Evolutionary conservation across 1,140 invertebrate genomes (phyloP).

Genomic region (Nixonia krombeini): DNA sequence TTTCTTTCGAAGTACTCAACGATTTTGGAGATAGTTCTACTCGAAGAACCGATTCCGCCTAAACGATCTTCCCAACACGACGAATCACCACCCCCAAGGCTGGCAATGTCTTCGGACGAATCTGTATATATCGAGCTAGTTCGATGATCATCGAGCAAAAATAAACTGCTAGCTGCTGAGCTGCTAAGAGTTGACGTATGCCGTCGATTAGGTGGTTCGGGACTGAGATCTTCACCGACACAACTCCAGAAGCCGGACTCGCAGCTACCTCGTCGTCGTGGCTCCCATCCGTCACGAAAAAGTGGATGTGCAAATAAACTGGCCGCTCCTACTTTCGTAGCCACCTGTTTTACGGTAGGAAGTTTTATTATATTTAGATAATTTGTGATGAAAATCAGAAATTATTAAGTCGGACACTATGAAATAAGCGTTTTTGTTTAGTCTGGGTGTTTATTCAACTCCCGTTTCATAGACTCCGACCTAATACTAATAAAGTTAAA

Average conservation of each 20-base stretch:
- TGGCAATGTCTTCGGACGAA: conserved; percentile 87
- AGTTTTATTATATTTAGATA: too few species aligned
- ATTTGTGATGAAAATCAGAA: too few species aligned
- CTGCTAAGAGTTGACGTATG: conserved; percentile 72
- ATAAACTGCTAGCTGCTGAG: conserved; percentile 75
- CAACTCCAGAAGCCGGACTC: conserved; percentile 92
- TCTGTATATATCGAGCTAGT: conserved; percentile 89
- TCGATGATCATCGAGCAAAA: conserved; percentile 77
- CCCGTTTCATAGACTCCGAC: too few species aligned
- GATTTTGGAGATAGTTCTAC: conserved; percentile 83
- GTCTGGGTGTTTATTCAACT: too few species aligned
- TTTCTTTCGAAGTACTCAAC: conserved; percentile 91
- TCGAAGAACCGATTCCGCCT: conserved; percentile 73
- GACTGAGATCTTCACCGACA: conserved; percentile 79
- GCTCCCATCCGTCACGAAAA: conserved; percentile 69
- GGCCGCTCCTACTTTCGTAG: conserved; percentile 66
- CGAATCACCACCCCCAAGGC: conserved; percentile 81
- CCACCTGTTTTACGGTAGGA: too few species aligned
- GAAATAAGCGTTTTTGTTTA: too few species aligned
- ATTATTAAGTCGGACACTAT: too few species aligned
- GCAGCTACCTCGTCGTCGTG: conserved; percentile 84
- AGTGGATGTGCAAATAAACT: conserved; percentile 72
- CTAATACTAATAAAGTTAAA: too few species aligned
- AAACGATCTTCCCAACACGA: conserved; percentile 78
- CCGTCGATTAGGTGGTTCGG: conserved; percentile 67